Percentiles rank a stretch among this genome's conserved stretches.
Evolutionary conservation across 2,797 vertebrate genomes (phyloP).

Genomic region (Petrocephalus sullivani): DNA sequence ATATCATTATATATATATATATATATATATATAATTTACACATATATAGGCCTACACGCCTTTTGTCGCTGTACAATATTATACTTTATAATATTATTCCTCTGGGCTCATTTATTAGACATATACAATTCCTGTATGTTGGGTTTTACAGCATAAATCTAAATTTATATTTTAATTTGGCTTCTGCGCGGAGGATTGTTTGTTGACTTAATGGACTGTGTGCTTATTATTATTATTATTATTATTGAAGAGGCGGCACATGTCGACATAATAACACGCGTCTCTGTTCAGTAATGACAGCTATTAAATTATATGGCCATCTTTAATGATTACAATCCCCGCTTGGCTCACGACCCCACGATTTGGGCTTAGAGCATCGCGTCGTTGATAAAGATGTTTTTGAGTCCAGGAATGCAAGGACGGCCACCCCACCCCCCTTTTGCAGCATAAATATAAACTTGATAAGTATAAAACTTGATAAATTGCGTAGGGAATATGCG

Average conservation of each 20-base stretch:
- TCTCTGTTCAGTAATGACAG: neutral
- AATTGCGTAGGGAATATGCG: neutral
- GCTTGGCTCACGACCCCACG: neutral
- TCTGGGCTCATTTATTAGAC: neutral
- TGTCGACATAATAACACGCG: neutral
- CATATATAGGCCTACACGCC: neutral
- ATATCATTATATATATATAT: neutral
- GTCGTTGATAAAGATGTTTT: neutral
- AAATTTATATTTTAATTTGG: neutral
- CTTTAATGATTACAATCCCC: neutral
- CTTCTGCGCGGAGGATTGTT: neutral
- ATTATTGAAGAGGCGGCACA: neutral
- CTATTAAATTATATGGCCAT: neutral
- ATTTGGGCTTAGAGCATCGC: neutral
- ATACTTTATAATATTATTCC: neutral
- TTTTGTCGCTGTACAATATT: neutral
- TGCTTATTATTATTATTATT: neutral
- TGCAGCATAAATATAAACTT: neutral
- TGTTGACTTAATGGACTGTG: neutral
- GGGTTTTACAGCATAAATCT: neutral
- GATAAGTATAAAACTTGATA: slow-evolving; percentile 5
- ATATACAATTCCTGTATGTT: neutral
- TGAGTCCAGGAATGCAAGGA: neutral
- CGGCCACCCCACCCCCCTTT: neutral
- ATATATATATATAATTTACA: slow-evolving; percentile 35